These are phyloP conservation scores for Gracilinanus agilis DNA, from an alignment of 2,113 vertebrate species.

Conservation along the genomic window DNA sequence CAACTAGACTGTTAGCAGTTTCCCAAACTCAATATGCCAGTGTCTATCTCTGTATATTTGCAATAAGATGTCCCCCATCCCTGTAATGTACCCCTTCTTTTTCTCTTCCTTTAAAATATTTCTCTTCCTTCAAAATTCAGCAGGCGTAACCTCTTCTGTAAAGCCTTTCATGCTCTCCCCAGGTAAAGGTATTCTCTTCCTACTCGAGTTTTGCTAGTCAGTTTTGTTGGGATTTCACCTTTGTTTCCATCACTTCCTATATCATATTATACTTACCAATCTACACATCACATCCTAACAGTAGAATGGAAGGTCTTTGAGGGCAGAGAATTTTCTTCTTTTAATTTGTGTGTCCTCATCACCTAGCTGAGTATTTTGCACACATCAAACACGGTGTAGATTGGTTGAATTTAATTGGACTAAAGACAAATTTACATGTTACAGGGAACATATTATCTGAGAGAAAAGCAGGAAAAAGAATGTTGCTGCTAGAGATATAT, in stretches of 20 bases:
- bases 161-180: not conserved
- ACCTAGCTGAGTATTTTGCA: not conserved
- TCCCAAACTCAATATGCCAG: not conserved
- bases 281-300: not conserved
- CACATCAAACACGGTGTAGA: not conserved
- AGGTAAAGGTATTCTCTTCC: not conserved
- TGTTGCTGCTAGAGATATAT: not conserved
- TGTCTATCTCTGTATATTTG: not conserved
- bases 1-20: not conserved
- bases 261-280: not conserved
- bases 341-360: not conserved
- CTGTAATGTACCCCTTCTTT: not conserved
- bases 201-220: not conserved
- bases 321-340: not conserved
- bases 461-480: not conserved
- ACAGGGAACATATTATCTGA: not conserved
- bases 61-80: not conserved
- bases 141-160: not conserved
- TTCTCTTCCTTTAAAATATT: not conserved
- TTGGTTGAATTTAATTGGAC: not conserved
- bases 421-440: not conserved
- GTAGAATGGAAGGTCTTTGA: not conserved
- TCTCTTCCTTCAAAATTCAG: constrained; percentile 4
- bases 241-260: not conserved
- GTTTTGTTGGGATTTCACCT: not conserved